phyloP scores from a whole-genome alignment of 2,888 invertebrate species.

The Agrenia bidenticulata region DNA sequence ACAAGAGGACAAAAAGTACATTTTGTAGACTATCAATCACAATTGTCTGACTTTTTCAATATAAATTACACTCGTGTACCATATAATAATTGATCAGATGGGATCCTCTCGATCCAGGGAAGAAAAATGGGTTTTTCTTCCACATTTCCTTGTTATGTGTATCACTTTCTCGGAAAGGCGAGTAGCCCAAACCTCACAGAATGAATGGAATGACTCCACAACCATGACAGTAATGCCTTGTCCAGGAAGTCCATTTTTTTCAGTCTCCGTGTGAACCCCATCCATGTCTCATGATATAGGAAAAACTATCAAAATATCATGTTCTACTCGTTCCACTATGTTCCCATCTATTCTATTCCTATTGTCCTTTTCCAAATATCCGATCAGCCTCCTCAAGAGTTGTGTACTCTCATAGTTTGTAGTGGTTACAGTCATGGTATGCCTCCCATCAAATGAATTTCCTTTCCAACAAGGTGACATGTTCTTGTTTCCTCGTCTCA shows the following conservation, averaged over 20 bases:
- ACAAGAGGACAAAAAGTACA: background rate
- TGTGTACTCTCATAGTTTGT: too few relatives aligned
- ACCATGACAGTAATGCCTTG: conserved; percentile 18
- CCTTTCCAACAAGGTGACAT: too few relatives aligned
- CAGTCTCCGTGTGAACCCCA: background rate
- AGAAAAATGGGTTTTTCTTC: conserved; percentile 13
- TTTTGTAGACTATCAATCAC: conserved; percentile 16
- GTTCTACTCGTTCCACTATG: too few relatives aligned
- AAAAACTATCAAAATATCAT: too few relatives aligned
- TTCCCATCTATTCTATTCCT: too few relatives aligned
- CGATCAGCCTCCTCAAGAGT: too few relatives aligned
- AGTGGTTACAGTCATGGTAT: too few relatives aligned
- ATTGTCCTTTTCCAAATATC: too few relatives aligned
- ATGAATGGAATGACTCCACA: conserved; percentile 15
- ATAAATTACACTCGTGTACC: conserved; percentile 13
- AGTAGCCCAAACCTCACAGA: background rate
- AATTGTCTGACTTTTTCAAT: conserved; percentile 12
- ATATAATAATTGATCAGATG: conserved; percentile 25
- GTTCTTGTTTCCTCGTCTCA: too few relatives aligned
- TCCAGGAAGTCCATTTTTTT: conserved; percentile 14
- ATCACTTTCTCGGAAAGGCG: background rate
- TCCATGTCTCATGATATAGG: too few relatives aligned
- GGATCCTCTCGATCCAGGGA: conserved; percentile 7
- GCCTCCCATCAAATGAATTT: too few relatives aligned
- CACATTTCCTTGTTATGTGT: conserved; percentile 10